Conservation (phyloP, 2,888 invertebrate genomes). For the Parascotia fuliginaria region DNA sequence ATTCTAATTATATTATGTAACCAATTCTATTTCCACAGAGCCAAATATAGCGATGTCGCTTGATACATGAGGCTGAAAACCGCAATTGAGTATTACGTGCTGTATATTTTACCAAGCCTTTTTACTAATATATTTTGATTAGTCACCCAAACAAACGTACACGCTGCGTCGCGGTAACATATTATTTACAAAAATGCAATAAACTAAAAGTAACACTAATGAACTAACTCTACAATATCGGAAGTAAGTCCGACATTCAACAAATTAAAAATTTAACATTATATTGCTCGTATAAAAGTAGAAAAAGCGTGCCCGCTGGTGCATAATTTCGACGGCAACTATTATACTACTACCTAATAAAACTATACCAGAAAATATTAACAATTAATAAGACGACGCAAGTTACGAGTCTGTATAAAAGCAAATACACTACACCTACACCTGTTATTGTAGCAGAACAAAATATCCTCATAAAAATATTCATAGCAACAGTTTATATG, state of each 20-base stretch:
- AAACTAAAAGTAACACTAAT: too few species aligned
- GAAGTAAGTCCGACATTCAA: too few species aligned
- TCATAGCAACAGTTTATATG: constrained; percentile 29
- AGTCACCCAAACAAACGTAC: too few species aligned
- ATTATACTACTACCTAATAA: not conserved
- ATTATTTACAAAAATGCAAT: too few species aligned
- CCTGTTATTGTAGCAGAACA: constrained; percentile 26
- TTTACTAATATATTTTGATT: too few species aligned
- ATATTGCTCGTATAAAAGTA: too few species aligned
- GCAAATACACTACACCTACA: constrained; percentile 10
- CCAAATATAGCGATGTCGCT: too few species aligned
- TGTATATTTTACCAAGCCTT: not conserved
- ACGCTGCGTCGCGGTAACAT: too few species aligned
- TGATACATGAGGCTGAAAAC: not conserved
- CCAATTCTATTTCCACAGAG: not conserved
- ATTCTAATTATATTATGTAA: not conserved
- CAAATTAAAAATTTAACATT: too few species aligned
- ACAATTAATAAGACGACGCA: not conserved
- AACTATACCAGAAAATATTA: not conserved
- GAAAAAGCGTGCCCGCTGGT: not conserved
- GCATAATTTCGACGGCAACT: not conserved
- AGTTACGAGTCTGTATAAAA: constrained; percentile 2
- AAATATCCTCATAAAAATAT: constrained; percentile 36
- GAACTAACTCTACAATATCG: too few species aligned
- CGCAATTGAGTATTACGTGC: not conserved